Percentiles rank a stretch among this genome's conserved stretches.
Conservation (phyloP, 2,113 vertebrate species). For the Acanthochromis polyacanthus region DNA sequence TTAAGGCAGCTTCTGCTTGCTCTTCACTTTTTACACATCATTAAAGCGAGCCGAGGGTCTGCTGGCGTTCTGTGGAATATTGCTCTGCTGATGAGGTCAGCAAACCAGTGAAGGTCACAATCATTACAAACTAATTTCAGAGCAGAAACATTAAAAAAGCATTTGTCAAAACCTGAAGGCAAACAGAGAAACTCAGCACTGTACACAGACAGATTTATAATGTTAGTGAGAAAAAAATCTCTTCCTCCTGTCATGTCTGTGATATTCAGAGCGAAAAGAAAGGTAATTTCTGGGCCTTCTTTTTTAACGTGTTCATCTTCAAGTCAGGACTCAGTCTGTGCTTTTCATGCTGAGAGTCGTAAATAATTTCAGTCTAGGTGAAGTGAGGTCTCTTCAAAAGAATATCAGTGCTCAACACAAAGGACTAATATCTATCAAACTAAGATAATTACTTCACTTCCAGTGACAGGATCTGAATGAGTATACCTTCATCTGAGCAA, state of each 20-base stretch:
- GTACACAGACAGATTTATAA: neutral
- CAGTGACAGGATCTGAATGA: conserved; percentile 3
- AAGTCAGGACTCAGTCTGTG: conserved; percentile 3
- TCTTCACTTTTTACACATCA: conserved; percentile 46
- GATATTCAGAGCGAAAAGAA: neutral
- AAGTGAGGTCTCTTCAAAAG: conserved; percentile 20
- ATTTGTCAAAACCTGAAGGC: neutral
- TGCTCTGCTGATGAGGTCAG: conserved; percentile 21
- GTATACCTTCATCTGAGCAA: neutral
- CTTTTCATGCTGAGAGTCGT: conserved; percentile 23
- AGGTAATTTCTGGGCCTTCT: conserved; percentile 12
- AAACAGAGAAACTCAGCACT: neutral
- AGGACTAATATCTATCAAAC: conserved; percentile 10
- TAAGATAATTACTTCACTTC: neutral
- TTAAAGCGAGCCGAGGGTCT: conserved; percentile 30
- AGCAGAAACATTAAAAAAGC: conserved; percentile 6
- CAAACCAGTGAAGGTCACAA: conserved; percentile 14
- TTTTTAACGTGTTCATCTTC: neutral
- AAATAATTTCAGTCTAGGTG: conserved; percentile 17
- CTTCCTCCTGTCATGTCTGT: conserved; percentile 17
- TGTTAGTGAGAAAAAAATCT: neutral
- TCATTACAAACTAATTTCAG: conserved; percentile 4
- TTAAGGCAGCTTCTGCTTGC: conserved; percentile 41
- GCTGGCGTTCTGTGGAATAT: neutral
- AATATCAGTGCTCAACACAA: neutral